These are phyloP conservation scores for Heliangelus exortis DNA, from an alignment of 2,797 vertebrate genomes.

Conservation along the genomic window DNA sequence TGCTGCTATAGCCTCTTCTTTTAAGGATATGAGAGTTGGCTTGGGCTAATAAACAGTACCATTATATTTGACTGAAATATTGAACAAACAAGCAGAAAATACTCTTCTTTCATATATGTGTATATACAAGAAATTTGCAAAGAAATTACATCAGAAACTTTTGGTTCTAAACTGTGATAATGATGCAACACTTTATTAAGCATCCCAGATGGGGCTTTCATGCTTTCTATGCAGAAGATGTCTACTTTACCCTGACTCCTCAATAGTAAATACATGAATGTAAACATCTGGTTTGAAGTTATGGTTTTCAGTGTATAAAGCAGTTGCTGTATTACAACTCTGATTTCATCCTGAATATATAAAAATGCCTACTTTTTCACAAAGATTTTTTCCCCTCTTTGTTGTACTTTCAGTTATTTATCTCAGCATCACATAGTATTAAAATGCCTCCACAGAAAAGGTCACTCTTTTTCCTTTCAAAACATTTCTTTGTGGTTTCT, in stretches of 20 bases:
- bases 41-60: not conserved
- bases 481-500: constrained; percentile 77
- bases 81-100: not conserved
- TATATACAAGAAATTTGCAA: not conserved
- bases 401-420: constrained; percentile 69
- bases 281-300: not conserved
- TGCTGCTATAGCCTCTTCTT: not conserved
- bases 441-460: constrained; percentile 80
- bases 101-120: too few species aligned
- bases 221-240: not conserved
- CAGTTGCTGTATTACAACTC: not conserved
- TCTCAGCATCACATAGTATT: constrained; percentile 76
- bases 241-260: not conserved
- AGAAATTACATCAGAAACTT: not conserved
- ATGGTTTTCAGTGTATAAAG: not conserved
- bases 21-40: not conserved
- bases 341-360: constrained; percentile 43
- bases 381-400: not conserved
- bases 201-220: not conserved
- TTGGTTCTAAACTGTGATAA: not conserved
- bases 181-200: not conserved
- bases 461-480: constrained; percentile 79
- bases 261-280: not conserved
- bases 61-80: not conserved
- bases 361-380: constrained; percentile 53